Evolutionary conservation across 2,113 vertebrate species (phyloP).

Genomic region (Nannobrachium achirus): DNA sequence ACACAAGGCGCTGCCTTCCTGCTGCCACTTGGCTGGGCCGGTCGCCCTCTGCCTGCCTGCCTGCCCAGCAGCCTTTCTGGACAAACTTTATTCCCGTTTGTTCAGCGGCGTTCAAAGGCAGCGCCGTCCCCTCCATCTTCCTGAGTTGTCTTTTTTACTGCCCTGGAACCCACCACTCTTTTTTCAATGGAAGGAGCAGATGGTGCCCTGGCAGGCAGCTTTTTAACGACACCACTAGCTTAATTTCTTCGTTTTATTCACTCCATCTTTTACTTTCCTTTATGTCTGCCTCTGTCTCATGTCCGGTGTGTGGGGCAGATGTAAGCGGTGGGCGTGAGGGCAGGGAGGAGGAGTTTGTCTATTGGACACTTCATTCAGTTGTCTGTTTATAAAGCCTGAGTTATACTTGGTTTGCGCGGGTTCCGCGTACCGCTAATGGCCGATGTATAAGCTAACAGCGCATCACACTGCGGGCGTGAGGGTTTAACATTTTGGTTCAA

Average conservation of each 20-base stretch:
- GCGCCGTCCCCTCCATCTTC: conserved; percentile 65
- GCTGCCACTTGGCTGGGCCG: conserved; percentile 61
- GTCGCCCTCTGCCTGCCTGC: conserved; percentile 60
- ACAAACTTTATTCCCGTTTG: conserved; percentile 49
- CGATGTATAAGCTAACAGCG: too few relatives aligned
- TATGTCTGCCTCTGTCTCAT: conserved; percentile 24
- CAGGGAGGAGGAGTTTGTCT: conserved; percentile 55
- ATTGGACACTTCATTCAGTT: conserved; percentile 29
- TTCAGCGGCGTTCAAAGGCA: conserved; percentile 52
- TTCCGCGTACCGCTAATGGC: too few relatives aligned
- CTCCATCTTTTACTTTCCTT: too few relatives aligned
- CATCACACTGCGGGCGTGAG: too few relatives aligned
- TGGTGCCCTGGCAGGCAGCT: conserved; percentile 64
- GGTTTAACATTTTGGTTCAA: too few relatives aligned
- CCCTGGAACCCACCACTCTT: conserved; percentile 62
- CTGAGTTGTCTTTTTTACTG: conserved; percentile 52
- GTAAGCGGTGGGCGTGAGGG: background rate
- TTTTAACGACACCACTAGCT: conserved; percentile 31
- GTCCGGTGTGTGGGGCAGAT: conserved; percentile 46
- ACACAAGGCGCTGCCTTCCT: conserved; percentile 68
- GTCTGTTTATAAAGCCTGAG: conserved; percentile 23
- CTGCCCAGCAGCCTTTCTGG: conserved; percentile 34
- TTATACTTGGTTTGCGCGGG: too few relatives aligned
- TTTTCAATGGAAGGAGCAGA: conserved; percentile 68
- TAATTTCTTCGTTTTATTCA: conserved; percentile 36